Evolutionary conservation across 2,888 invertebrate genomes (phyloP), one percentile per base, ranked within the genome.

Genomic region (Philereme vetulata): DNA sequence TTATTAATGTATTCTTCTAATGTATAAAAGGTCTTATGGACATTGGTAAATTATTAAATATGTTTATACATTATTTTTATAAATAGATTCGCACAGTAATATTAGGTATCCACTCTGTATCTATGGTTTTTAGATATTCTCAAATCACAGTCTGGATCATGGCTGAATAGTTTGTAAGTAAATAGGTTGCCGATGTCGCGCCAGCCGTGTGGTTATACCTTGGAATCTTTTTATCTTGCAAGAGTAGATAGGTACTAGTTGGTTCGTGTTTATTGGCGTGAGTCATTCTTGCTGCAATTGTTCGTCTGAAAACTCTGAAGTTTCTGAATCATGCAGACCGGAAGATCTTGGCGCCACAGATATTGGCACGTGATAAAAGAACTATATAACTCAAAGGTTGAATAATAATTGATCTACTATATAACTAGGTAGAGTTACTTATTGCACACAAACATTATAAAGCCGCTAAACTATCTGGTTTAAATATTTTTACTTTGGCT

Each of bases 151-250:
- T 44, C 56, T 52, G 42, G 46, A 57, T 42, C 51, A 42, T 57
- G 57, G 51, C 57, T 42, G 46, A 58, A 38, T 52, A 34, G 8
- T 11, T 44, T 53, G 58, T 49, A 52, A 11, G 52, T 51, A 60
- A 60, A 55, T 57, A 50, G 73, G 74, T 74, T 71, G 74, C 74
- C 68, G 69, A 73, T 70, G 66, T 64, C 62, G 50, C 51, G 56
- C 63, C 65, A 62, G 70, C 64, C 67, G 64, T 57, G 44, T 66
- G 62, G 54, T 49, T 59, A 5, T 49, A 5, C 8, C 34, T 79
- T 82, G 80, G 82, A 78, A 60, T 51, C 52, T 64, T 66, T 79
- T 80, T 80, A 82, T 75, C 38, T 72, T 33, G 54, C 50, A 32
- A 35, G 2, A 42, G 48, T 35, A 10, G 35, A 3, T 35, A 21